Percentiles rank a stretch among this genome's conserved stretches.
phyloP scores from a whole-genome alignment of 2,113 vertebrate species.

The Spea multiplicata region DNA sequence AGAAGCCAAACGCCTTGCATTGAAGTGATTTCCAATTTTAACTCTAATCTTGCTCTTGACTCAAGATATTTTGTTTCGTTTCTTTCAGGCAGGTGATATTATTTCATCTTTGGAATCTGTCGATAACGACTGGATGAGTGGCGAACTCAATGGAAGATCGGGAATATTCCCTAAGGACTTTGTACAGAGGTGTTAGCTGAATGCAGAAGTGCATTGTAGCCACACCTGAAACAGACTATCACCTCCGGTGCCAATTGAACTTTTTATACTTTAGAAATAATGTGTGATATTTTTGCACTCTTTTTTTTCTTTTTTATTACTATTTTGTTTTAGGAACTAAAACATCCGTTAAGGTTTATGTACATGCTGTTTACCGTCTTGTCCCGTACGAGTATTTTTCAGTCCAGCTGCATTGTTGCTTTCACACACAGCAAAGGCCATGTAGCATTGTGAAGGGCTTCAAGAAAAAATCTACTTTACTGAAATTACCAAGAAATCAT shows the following conservation, averaged over 20 bases:
- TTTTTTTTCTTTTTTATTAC: constrained; percentile 59
- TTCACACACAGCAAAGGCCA: constrained; percentile 24
- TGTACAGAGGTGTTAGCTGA: constrained; percentile 64
- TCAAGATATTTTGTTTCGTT: constrained; percentile 11
- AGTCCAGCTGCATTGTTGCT: constrained; percentile 11
- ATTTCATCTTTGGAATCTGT: constrained; percentile 76
- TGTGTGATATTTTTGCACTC: constrained; percentile 73
- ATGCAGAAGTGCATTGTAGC: constrained; percentile 43
- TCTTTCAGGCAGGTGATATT: constrained; percentile 76
- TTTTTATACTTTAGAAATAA: constrained; percentile 57
- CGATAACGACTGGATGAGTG: constrained; percentile 85
- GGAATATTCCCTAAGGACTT: constrained; percentile 89
- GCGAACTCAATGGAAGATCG: constrained; percentile 74
- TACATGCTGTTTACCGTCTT: constrained; percentile 34
- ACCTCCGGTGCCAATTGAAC: constrained; percentile 56
- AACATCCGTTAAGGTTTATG: constrained; percentile 37
- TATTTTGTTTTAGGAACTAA: constrained; percentile 23
- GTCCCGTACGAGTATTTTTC: constrained; percentile 27
- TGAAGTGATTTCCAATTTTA: too few relatives aligned
- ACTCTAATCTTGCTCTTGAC: too few relatives aligned
- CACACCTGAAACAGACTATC: constrained; percentile 28
- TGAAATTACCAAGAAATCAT: constrained; percentile 10
- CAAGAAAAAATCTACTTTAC: background rate
- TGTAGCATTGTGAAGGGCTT: constrained; percentile 42
- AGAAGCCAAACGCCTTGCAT: too few relatives aligned